A percentile compares a stretch with the other conserved stretches of the same genome.
Evolutionary conservation across 2,797 vertebrate genomes (phyloP).

Genomic region (Coccyzus lansbergi): DNA sequence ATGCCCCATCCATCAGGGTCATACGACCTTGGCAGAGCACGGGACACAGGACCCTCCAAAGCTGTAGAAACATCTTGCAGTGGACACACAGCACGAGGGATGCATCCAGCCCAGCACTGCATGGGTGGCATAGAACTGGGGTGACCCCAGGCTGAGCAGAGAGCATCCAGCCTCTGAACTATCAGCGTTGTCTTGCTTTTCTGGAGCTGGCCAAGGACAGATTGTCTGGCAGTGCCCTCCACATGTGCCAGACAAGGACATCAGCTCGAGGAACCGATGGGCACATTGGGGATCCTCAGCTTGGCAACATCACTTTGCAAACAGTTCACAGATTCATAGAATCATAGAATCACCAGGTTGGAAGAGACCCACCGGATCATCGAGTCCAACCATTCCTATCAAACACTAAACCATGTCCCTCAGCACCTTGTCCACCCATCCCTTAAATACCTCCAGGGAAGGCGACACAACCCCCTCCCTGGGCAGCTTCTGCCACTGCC

Average conservation of each 20-base stretch:
- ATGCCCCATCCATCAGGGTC: not conserved
- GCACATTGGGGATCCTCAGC: accelerated
- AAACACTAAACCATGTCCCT: no score
- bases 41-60: not conserved
- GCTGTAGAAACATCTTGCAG: not conserved
- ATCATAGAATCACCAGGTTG: no score
- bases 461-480: no score
- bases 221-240: not conserved
- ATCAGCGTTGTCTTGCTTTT: no score
- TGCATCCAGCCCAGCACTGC: not conserved
- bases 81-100: accelerated
- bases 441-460: no score
- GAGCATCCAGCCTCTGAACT: accelerated
- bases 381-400: no score
- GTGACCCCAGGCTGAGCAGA: not conserved
- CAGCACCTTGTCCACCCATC: no score
- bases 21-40: accelerated
- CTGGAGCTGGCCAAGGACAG: not conserved
- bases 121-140: accelerated
- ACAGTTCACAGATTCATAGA: no score
- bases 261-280: not conserved
- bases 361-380: no score
- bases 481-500: no score
- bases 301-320: not conserved
- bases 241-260: accelerated